phyloP scores from a whole-genome alignment of 1,140 invertebrate genomes.

The Pteromalus puparum region DNA sequence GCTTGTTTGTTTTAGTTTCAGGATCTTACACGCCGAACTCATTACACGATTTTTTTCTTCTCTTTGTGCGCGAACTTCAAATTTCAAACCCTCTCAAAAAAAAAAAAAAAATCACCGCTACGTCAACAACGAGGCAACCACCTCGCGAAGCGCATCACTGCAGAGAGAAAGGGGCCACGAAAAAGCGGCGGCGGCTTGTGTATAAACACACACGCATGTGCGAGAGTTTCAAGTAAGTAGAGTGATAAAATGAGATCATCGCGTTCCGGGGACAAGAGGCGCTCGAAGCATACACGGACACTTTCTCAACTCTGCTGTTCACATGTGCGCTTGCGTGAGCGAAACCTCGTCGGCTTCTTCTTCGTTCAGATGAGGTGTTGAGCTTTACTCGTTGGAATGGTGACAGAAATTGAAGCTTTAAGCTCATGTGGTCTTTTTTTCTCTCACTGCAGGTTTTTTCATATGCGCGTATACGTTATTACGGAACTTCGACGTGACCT shows the following conservation, averaged over 20 bases:
- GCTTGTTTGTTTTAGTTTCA: neutral
- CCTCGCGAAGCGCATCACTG: neutral
- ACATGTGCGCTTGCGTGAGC: neutral
- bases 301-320: neutral
- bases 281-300: neutral
- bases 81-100: too few species aligned
- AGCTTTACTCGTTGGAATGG: neutral
- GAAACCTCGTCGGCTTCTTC: neutral
- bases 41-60: neutral
- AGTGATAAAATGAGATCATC: conserved; percentile 69
- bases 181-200: conserved; percentile 30
- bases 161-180: neutral
- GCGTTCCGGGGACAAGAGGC: conserved; percentile 56
- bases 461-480: too few species aligned
- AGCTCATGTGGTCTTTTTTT: neutral
- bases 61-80: conserved; percentile 12
- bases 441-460: neutral
- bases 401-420: conserved; percentile 4
- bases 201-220: conserved; percentile 39
- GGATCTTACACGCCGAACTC: too few species aligned
- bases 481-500: neutral
- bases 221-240: conserved; percentile 58
- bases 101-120: neutral
- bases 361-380: neutral
- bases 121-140: neutral